These are phyloP conservation scores for Bothrops alternatus DNA, from an alignment of 2,797 vertebrate species.

Conservation along the genomic window DNA sequence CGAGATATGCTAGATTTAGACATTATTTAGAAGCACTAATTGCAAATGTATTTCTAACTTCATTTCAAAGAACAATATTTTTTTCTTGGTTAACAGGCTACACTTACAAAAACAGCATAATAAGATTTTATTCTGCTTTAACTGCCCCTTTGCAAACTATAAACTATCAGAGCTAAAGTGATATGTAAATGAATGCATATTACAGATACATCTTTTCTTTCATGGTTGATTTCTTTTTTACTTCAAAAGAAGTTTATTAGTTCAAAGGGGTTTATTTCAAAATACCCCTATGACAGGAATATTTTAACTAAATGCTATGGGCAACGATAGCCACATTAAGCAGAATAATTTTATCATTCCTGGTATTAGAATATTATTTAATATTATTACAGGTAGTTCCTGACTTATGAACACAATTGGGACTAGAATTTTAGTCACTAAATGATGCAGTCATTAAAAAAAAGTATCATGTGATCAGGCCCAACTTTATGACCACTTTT, in stretches of 20 bases:
- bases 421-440: neutral
- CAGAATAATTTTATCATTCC: neutral
- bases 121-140: neutral
- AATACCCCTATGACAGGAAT: neutral
- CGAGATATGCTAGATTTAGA: neutral
- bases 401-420: neutral
- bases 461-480: no score
- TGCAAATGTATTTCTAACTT: neutral
- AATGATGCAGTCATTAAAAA: no score
- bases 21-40: neutral
- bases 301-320: neutral
- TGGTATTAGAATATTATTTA: neutral
- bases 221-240: neutral
- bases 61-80: neutral
- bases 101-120: neutral
- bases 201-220: neutral
- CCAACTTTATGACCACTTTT: no score
- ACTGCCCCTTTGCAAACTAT: neutral
- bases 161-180: neutral
- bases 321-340: neutral
- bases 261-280: neutral
- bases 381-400: neutral
- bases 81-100: neutral
- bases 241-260: neutral
- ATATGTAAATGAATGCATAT: neutral